Conservation (phyloP, 1,140 invertebrate genomes). For the Drosophila miranda region DNA sequence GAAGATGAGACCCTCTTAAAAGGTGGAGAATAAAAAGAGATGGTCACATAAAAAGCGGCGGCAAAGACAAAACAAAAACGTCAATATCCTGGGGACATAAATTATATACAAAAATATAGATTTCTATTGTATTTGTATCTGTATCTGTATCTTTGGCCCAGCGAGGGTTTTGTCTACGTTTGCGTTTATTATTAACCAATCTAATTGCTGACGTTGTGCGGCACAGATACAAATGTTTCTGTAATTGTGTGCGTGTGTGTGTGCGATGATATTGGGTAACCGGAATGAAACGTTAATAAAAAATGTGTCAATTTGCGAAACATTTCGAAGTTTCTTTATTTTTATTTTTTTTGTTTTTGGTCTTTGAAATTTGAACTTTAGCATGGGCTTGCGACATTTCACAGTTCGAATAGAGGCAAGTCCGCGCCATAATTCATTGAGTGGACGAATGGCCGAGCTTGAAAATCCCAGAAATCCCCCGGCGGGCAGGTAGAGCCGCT, state of each 20-base stretch:
- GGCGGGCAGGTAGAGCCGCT: conserved; percentile 42
- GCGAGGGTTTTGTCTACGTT: conserved; percentile 25
- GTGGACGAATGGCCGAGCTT: conserved; percentile 35
- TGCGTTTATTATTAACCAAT: conserved; percentile 38
- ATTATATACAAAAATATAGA: conserved; percentile 60
- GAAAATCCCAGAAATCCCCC: conserved; percentile 48
- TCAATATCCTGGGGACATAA: conserved; percentile 71
- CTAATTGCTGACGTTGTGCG: conserved; percentile 64
- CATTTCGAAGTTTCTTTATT: conserved; percentile 31
- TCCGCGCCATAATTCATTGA: conserved; percentile 30
- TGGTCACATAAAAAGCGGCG: conserved; percentile 51
- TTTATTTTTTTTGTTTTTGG: conserved; percentile 16
- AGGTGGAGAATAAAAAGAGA: conserved; percentile 18
- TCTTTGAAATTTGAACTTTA: conserved; percentile 62
- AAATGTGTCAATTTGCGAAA: conserved; percentile 77
- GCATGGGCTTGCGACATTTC: conserved; percentile 55
- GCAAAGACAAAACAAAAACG: conserved; percentile 60
- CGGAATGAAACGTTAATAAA: conserved; percentile 57
- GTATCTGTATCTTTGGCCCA: conserved; percentile 22
- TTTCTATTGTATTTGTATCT: conserved; percentile 18
- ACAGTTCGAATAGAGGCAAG: conserved; percentile 32
- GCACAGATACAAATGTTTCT: conserved; percentile 53
- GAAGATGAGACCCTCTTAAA: conserved; percentile 18
- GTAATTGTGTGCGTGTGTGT: too few species aligned
- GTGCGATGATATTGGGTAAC: conserved; percentile 51